These are phyloP conservation scores for Hypothenemus hampei DNA, from an alignment of 1,140 invertebrate genomes.

Conservation along the genomic window DNA sequence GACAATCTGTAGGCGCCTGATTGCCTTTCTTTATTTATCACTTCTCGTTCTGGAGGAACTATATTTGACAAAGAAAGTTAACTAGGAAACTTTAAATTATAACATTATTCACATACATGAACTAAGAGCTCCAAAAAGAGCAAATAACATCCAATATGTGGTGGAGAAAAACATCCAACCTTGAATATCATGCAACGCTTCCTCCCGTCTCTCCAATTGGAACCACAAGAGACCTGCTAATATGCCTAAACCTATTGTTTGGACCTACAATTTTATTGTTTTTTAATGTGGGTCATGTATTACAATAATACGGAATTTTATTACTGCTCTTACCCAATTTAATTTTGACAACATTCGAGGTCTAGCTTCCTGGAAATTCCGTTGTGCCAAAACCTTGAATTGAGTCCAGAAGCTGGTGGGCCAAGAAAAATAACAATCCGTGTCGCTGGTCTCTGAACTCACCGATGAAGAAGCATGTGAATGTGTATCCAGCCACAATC, in stretches of 20 bases:
- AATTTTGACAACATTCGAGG: conserved; percentile 74
- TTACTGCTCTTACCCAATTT: conserved; percentile 55
- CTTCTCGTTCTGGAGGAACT: conserved; percentile 79
- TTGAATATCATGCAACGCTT: conserved; percentile 72
- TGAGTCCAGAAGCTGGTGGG: conserved; percentile 79
- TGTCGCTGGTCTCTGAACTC: conserved; percentile 51
- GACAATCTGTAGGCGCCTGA: conserved; percentile 79
- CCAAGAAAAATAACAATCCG: conserved; percentile 56
- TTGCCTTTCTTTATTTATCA: conserved; percentile 76
- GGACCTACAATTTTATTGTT: conserved; percentile 45
- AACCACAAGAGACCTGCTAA: conserved; percentile 78
- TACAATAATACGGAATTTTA: background rate
- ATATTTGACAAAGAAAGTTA: conserved; percentile 21
- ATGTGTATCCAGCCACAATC: conserved; percentile 69
- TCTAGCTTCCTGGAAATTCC: conserved; percentile 76
- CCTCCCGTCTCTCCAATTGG: conserved; percentile 68
- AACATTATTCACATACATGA: conserved; percentile 49
- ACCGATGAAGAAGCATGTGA: conserved; percentile 64
- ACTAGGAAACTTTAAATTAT: background rate
- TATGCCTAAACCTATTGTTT: conserved; percentile 66
- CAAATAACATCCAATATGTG: conserved; percentile 83
- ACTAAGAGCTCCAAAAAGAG: conserved; percentile 73
- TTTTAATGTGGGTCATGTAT: background rate
- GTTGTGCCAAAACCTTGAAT: conserved; percentile 68
- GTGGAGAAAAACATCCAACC: conserved; percentile 86